These are phyloP conservation scores for Drosophila atroscutellata DNA, from an alignment of 2,888 invertebrate species.

Conservation along the genomic window DNA sequence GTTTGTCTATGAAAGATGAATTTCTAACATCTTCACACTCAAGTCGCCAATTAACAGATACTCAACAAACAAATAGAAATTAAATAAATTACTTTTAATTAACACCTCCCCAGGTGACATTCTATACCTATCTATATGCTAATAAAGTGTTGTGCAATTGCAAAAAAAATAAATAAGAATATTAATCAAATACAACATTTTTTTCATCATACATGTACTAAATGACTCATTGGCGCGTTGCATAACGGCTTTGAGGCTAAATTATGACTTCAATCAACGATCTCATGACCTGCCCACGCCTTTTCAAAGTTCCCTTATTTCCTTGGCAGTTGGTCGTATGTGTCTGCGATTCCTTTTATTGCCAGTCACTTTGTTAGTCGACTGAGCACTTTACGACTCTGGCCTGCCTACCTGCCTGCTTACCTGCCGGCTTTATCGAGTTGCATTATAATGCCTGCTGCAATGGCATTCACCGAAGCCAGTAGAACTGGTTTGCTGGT, in stretches of 20 bases:
- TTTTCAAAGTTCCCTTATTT: conserved; percentile 17
- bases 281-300: conserved; percentile 64
- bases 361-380: conserved; percentile 38
- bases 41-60: conserved; percentile 50
- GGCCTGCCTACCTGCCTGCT: background rate
- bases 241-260: conserved; percentile 46
- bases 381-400: conserved; percentile 47
- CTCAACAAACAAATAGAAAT: conserved; percentile 53
- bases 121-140: conserved; percentile 38
- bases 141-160: conserved; percentile 55
- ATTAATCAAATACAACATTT: conserved; percentile 33
- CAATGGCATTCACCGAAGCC: conserved; percentile 37
- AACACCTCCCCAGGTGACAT: conserved; percentile 38
- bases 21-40: conserved; percentile 29
- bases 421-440: conserved; percentile 24
- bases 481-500: conserved; percentile 61
- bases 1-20: conserved; percentile 1
- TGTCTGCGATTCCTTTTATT: conserved; percentile 53
- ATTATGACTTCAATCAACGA: conserved; percentile 69
- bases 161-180: conserved; percentile 1
- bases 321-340: conserved; percentile 15
- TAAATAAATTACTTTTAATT: conserved; percentile 68
- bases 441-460: conserved; percentile 30
- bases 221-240: conserved; percentile 68
- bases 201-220: conserved; percentile 14